These are phyloP conservation scores for Antedon mediterranea DNA, from an alignment of 53 echinoderm and acorn worm species.

Conservation along the genomic window DNA sequence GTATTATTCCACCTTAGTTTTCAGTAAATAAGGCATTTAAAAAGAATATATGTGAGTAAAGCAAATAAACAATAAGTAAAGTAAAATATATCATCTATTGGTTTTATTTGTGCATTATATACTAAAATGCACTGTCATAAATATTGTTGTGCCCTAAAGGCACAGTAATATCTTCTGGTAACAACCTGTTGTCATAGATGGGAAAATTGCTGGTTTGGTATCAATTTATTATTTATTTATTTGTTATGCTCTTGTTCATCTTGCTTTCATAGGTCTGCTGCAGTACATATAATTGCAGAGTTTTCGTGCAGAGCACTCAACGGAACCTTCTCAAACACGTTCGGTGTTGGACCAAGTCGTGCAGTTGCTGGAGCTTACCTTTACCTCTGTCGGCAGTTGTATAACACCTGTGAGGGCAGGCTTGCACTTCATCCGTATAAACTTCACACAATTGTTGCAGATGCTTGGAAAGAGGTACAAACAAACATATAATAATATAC, in stretches of 20 bases:
- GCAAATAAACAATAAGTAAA: no score
- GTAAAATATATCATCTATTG: no score
- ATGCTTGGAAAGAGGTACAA: constrained; percentile 87
- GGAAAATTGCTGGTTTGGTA: no score
- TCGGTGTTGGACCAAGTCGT: constrained; percentile 40
- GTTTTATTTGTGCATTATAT: no score
- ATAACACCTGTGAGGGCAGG: constrained; percentile 76
- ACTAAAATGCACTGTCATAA: no score
- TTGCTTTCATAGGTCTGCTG: constrained; percentile 41
- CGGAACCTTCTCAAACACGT: constrained; percentile 27
- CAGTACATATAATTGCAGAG: constrained; percentile 66
- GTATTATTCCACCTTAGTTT: no score
- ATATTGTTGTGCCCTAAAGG: no score
- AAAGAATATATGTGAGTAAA: no score
- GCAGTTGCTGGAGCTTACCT: constrained; percentile 66
- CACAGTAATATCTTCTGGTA: no score
- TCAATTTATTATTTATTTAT: background rate
- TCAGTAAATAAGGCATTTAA: no score
- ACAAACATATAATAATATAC: no score
- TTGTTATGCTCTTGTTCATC: background rate
- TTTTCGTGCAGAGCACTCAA: constrained; percentile 67
- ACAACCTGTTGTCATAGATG: no score
- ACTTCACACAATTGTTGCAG: constrained; percentile 64
- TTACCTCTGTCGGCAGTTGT: constrained; percentile 77
- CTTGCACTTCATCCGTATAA: constrained; percentile 60